phyloP scores from a whole-genome alignment of 1,140 invertebrate species.

The Aphelenchoides fujianensis region DNA sequence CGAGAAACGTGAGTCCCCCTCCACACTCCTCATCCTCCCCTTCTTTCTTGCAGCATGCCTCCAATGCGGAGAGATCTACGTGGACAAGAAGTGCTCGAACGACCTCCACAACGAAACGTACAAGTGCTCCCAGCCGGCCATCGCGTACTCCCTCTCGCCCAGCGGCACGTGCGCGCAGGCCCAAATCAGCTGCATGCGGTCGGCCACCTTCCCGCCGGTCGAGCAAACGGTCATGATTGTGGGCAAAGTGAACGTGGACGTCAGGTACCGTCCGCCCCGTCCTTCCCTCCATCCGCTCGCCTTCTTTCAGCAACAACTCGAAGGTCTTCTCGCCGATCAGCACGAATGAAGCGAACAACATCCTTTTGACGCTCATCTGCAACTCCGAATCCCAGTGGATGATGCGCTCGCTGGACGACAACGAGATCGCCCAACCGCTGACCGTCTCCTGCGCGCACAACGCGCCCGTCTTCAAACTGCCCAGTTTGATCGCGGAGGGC shows the following conservation, averaged over 20 bases:
- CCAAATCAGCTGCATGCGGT: background rate
- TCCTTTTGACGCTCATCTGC: background rate
- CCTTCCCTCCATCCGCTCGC: background rate
- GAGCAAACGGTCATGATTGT: background rate
- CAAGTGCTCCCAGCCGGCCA: background rate
- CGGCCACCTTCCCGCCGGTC: background rate
- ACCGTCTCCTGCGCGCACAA: background rate
- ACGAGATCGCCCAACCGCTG: background rate
- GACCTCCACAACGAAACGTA: background rate
- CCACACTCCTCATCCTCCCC: too few species aligned
- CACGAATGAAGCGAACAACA: background rate
- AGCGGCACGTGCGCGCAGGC: background rate
- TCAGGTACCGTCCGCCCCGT: background rate
- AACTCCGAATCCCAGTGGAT: conserved; percentile 8
- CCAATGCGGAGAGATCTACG: conserved; percentile 1
- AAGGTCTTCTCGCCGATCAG: background rate
- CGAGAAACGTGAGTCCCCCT: too few species aligned
- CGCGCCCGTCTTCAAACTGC: background rate
- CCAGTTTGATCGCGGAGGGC: background rate
- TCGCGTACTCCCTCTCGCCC: background rate
- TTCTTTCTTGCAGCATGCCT: conserved; percentile 1
- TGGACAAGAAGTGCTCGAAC: background rate
- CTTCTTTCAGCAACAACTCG: background rate
- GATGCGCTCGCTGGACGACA: background rate
- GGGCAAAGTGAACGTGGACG: background rate